Percentiles rank a stretch among this genome's conserved stretches.
Evolutionary conservation across 2,113 vertebrate genomes (phyloP).

Genomic region (Addax nasomaculatus): DNA sequence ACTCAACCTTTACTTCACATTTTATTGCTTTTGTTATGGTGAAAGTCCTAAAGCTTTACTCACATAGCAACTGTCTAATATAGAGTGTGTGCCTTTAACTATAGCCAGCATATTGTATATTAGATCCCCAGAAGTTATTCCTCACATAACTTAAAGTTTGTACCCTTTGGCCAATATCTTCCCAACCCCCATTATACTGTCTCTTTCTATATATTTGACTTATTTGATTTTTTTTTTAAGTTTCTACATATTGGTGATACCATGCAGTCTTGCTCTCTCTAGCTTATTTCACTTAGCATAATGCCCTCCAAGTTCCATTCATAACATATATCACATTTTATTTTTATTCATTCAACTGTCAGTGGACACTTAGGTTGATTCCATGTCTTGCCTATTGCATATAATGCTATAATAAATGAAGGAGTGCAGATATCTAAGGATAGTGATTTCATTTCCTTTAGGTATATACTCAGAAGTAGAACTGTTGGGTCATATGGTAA

Average conservation of each 20-base stretch:
- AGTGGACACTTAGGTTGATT: not conserved
- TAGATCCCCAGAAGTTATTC: not conserved
- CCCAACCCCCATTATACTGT: not conserved
- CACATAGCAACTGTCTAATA: not conserved
- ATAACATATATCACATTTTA: not conserved
- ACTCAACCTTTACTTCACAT: not conserved
- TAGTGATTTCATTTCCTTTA: not conserved
- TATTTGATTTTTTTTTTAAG: not conserved
- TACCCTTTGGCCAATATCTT: not conserved
- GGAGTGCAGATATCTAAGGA: not conserved
- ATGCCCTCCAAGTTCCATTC: not conserved
- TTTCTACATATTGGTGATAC: not conserved
- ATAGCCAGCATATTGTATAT: not conserved
- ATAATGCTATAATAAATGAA: not conserved
- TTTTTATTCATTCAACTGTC: not conserved
- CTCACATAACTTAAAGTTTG: not conserved
- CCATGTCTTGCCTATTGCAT: not conserved
- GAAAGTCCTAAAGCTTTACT: not conserved
- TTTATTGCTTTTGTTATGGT: not conserved
- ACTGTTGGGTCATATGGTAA: not conserved
- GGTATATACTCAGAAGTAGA: not conserved
- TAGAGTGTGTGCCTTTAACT: not conserved
- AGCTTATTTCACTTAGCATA: not conserved
- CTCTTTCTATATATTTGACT: not conserved
- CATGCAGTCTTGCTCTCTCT: not conserved